Conservation (phyloP, 2,113 vertebrate species). For the Scalopus aquaticus region DNA sequence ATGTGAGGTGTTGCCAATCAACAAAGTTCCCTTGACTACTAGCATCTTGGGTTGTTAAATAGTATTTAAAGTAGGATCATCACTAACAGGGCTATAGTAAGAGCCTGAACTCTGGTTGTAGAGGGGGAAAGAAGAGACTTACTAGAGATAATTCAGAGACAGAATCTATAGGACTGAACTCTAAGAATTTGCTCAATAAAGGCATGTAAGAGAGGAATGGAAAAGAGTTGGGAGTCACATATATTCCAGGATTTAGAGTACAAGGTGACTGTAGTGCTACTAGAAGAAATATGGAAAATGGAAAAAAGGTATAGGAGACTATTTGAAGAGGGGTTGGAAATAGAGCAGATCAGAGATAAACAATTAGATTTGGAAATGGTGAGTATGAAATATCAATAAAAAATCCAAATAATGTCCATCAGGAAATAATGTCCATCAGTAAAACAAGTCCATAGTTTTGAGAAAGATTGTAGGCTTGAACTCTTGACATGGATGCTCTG, state of each 20-base stretch:
- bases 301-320: background rate
- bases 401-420: background rate
- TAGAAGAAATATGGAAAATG: background rate
- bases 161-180: background rate
- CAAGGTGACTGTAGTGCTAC: background rate
- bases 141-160: background rate
- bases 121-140: background rate
- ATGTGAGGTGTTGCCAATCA: background rate
- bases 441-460: background rate
- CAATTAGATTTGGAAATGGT: background rate
- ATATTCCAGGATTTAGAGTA: background rate
- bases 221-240: background rate
- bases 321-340: background rate
- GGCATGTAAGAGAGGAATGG: background rate
- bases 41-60: background rate
- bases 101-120: background rate
- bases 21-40: background rate
- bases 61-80: background rate
- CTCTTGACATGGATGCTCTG: background rate
- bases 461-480: background rate
- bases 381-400: background rate
- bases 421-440: background rate
- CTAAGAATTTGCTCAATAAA: background rate
- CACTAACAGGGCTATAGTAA: background rate
- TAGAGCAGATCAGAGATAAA: background rate